phyloP scores from a whole-genome alignment of 1,140 invertebrate genomes.

The Oppia nitens region DNA sequence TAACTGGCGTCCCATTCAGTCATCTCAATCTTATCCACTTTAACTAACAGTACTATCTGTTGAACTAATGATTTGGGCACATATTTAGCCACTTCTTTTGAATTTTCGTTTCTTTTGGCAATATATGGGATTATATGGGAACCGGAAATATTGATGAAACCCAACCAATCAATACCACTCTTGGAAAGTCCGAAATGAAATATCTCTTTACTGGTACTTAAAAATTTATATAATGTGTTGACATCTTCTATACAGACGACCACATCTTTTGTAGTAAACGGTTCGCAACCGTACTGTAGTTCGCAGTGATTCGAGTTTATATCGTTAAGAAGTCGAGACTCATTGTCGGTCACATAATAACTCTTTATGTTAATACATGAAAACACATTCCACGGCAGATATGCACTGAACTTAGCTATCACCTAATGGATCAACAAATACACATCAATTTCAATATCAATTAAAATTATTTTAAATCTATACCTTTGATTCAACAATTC shows the following conservation, averaged over 20 bases:
- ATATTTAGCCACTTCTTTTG: constrained; percentile 40
- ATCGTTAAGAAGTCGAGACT: constrained; percentile 74
- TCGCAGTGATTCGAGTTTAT: constrained; percentile 86
- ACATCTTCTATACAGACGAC: constrained; percentile 72
- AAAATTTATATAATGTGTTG: constrained; percentile 72
- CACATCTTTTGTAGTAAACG: constrained; percentile 74
- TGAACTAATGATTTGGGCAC: constrained; percentile 4
- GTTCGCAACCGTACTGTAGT: constrained; percentile 60
- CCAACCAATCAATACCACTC: constrained; percentile 40
- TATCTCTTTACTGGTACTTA: constrained; percentile 54
- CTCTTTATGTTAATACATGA: constrained; percentile 70
- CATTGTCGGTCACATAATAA: constrained; percentile 78
- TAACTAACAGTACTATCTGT: background rate
- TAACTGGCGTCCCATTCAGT: constrained; percentile 12
- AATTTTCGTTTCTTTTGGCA: constrained; percentile 68
- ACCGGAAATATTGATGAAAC: constrained; percentile 82
- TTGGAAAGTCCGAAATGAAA: constrained; percentile 46
- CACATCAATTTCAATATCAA: constrained; percentile 16
- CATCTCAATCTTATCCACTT: constrained; percentile 10
- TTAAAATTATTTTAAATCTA: no score
- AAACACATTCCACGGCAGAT: constrained; percentile 26
- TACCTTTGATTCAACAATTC: constrained; percentile 60
- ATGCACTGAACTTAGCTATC: constrained; percentile 44
- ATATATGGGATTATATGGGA: constrained; percentile 72
- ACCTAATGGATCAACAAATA: constrained; percentile 13